Conservation (phyloP, 2,888 invertebrate species). For the Terebella lapidaria region DNA sequence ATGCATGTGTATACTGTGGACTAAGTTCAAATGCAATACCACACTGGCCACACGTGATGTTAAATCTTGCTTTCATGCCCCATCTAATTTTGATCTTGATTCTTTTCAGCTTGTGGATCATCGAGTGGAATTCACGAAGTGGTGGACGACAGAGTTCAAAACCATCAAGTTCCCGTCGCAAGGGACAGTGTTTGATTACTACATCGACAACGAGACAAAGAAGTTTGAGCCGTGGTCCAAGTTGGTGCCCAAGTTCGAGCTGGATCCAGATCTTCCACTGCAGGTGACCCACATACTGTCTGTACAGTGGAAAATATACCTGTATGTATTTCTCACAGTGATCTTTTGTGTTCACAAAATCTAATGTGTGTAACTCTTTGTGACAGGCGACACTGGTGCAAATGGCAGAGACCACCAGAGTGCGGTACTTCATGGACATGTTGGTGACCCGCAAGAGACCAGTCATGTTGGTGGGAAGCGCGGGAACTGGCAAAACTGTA, state of each 20-base stretch:
- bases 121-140: constrained; percentile 91
- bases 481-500: constrained; percentile 91
- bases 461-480: constrained; percentile 89
- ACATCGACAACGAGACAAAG: constrained; percentile 83
- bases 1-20: too few relatives aligned
- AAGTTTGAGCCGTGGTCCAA: constrained; percentile 87
- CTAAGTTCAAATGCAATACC: too few relatives aligned
- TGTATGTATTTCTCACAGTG: neutral
- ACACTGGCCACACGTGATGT: too few relatives aligned
- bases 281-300: constrained; percentile 63
- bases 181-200: constrained; percentile 93
- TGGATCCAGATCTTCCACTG: constrained; percentile 84
- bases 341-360: too few relatives aligned
- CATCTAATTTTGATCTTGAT: too few relatives aligned
- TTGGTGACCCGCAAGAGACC: constrained; percentile 83
- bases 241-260: constrained; percentile 80
- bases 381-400: constrained; percentile 87
- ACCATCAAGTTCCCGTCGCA: constrained; percentile 84
- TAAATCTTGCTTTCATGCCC: too few relatives aligned
- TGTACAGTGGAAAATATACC: neutral
- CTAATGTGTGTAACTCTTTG: too few relatives aligned
- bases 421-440: constrained; percentile 82
- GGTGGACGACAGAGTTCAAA: constrained; percentile 97
- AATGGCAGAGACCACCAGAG: constrained; percentile 85
- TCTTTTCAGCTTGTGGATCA: constrained; percentile 76